Base-by-base conservation (phyloP, 2,113 vertebrate genomes). In the Laticauda laticaudata region DNA sequence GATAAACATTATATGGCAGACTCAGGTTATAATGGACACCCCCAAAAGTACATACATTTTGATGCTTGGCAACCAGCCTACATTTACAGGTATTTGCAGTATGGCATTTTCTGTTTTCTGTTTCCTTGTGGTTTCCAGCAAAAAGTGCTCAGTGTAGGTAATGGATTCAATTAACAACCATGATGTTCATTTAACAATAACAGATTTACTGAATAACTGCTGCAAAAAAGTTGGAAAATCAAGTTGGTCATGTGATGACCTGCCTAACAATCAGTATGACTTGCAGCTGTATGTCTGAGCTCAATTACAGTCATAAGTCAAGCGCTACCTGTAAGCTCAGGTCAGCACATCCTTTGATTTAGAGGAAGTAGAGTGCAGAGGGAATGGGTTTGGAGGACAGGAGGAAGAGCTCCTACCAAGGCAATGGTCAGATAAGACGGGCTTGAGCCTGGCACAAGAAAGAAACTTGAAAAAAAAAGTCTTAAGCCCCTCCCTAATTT, bases 1-100 rank as follows among this genome's bases (percentile, higher is more conserved):
- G 89, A 39, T 39, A 94, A 95, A 92, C n/a, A 88, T 24, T 88
- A 29, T 57, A 24, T n/a, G 64, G 12, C 12, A 69, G 29, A 69
- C 29, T 29, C 29, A 69, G 5, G 4, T 69, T 69, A 69, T 15
- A 69, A 69, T 5, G 29, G 61, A n/a, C 26, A n/a, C 29, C 29
- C 29, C 12, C 14, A n/a, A 69, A 69, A n/a, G 64, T 5, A 34
- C 29, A 34, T 69, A 34, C 14, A 18, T 69, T 69, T 69, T 69
- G 64, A 69, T 34, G 29, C 64, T 69, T 69, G 64, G 64, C 14
- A 69, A 69, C 29, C 64, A 69, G 61, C 29, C 29, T n/a, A 69
- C 61, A 69, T 69, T 69, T 69, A 69, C 61, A 69, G 29, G 29
- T 12, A 12, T 69, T 69, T n/a, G 61, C 61, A 15, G 64, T 15